Base-by-base conservation (phyloP, 2,888 invertebrate species). In the Falcaria lacertinaria region DNA sequence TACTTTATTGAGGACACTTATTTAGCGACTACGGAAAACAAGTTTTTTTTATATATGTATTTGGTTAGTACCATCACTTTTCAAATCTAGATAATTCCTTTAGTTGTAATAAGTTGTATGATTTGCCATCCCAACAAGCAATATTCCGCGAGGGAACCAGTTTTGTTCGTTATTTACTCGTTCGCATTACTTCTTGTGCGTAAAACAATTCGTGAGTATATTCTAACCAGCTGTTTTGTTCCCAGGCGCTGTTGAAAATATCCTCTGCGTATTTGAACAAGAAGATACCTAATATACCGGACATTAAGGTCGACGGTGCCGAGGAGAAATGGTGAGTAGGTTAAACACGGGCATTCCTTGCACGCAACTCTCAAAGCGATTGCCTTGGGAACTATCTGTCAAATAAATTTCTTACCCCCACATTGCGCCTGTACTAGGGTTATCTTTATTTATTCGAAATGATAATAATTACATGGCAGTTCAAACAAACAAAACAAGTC, bases 271-370 rank as follows among this genome's bases (percentile, higher is more conserved):
- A 97, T 82, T 91, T 97, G 59, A 97, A 97, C 80, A 97, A 97
- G 90, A 97, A 97, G 89, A 97, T 96, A 64, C 96, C 97, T 13
- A 96, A 96, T 74, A 96, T 97, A 72, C 96, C 97, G 1, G 97
- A 97, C 70, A 93, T 97, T 50, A 96, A 96, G 80, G 92, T 95
- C 66, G 97, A 97, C 58, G 96, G 96, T 13, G 95, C 95, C 32
- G 96, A 96, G 48, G 97, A 97, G 78, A 94, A 95, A 92, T 97
- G 97, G 97, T 96, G 80, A 91, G 91, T 79, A 54, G 22, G 8
- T 33, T 41, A 35, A 22, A 34, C 34, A 36, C 35, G 33, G 41
- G 39, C 43, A 32, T 33, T 35, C 15, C 16, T n/a, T 16, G 28
- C 28, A 11, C 7, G 11, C 19, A 19, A 19, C 19, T 8, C 11